Evolutionary conservation across 2,888 invertebrate species (phyloP), one percentile per base, ranked within the genome.

Genomic region (Bedellia somnulentella): DNA sequence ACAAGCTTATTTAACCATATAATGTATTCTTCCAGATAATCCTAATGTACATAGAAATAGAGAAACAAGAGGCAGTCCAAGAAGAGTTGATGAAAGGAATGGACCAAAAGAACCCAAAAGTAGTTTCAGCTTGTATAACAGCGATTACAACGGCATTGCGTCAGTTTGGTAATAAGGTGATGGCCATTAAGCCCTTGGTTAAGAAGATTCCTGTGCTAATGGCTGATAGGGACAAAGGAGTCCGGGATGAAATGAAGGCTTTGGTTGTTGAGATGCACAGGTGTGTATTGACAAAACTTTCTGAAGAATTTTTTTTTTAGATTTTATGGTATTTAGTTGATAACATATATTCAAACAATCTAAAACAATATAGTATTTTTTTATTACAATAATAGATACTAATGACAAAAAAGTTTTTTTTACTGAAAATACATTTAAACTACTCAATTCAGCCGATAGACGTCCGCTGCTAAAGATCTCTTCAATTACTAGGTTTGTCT

Each of bases 51-150:
- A 81, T 97, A 41, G 97, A 98, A 77, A 93, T 96, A 47, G 97
- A 98, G 52, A 96, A 94, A 55, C 88, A 90, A 36, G 97, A 97
- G 39, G 64, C 82, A 8, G 93, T 93, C 0, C 78, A 87, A 44
- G 97, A 97, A 41, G 96, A 95, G 58, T 73, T 98, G 2, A 70
- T 94, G 12, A 95, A 95, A 68, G 97, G 97, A 18, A 87, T 93
- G 71, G 90, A 93, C 25, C 91, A 91, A 44, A 98, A 98, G 61
- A 96, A 96, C 62, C 97, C 98, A 0, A 98, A 96, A 73, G 91
- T 94, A 35, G 90, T 94, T 0, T 77, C 89, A 0, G 94, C 89
- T 0, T 94, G 93, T 55, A 80, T 90, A 2, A 78, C 84, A 4
- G 82, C 87, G 1, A 61, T 89, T 5, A 86, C 88, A 14, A 80